Evolutionary conservation across 1,140 invertebrate species (phyloP).

Genomic region (Brachionus asplanchnoidis): DNA sequence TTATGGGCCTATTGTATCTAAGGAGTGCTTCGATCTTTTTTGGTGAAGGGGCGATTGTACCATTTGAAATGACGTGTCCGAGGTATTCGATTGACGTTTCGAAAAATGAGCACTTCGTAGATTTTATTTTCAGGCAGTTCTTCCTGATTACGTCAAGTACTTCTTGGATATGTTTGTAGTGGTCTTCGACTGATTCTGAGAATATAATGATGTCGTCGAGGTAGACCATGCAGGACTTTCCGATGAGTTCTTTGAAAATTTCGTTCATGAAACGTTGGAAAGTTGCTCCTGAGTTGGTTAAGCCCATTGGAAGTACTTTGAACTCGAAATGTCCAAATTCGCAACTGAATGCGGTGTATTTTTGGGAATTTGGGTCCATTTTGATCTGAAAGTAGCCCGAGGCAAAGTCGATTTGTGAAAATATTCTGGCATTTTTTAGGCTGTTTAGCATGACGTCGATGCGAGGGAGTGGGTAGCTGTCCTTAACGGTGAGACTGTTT

Average conservation of each 20-base stretch:
- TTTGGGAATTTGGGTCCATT: neutral
- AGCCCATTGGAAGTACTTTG: constrained; percentile 40
- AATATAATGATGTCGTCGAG: constrained; percentile 11
- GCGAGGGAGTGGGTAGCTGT: constrained; percentile 14
- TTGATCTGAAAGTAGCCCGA: constrained; percentile 22
- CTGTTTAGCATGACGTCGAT: constrained; percentile 24
- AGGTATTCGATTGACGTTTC: constrained; percentile 49
- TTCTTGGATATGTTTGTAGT: neutral
- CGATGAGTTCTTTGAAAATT: neutral
- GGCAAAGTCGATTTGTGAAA: neutral
- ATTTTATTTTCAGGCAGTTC: constrained; percentile 55
- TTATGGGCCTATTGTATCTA: neutral
- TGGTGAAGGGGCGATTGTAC: constrained; percentile 37
- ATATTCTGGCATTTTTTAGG: neutral
- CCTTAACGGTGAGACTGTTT: neutral
- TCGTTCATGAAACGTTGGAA: constrained; percentile 42
- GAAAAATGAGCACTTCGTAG: constrained; percentile 55
- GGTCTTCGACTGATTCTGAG: neutral
- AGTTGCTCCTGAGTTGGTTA: constrained; percentile 39
- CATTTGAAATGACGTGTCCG: constrained; percentile 48
- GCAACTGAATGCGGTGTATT: constrained; percentile 44
- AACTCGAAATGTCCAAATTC: constrained; percentile 40
- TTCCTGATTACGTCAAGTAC: neutral
- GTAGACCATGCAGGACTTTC: neutral
- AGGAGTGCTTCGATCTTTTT: neutral